Evolutionary conservation across 2,888 invertebrate species (phyloP).

Genomic region (Diarsia rubi): DNA sequence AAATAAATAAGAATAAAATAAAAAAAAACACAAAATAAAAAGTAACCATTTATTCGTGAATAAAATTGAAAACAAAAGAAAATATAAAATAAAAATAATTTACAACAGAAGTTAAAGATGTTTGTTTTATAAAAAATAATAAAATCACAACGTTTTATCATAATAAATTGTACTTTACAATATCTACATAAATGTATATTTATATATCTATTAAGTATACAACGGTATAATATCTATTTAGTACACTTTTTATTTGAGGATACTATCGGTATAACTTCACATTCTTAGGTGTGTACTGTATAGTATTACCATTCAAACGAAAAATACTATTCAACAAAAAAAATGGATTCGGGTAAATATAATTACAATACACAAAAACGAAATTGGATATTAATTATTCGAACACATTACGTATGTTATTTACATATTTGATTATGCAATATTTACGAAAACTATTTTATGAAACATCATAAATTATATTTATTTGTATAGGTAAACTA

Average conservation of each 20-base stretch:
- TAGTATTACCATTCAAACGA: neutral
- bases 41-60: slow-evolving; percentile 68
- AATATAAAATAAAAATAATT: slow-evolving; percentile 69
- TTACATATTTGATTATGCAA: neutral
- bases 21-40: slow-evolving; percentile 64
- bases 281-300: neutral
- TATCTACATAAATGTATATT: slow-evolving; percentile 50
- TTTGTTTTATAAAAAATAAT: slow-evolving; percentile 60
- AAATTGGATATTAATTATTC: neutral
- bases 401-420: neutral
- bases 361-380: neutral
- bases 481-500: neutral
- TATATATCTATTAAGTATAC: slow-evolving; percentile 62
- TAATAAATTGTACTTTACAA: slow-evolving; percentile 56
- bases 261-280: slow-evolving; percentile 41
- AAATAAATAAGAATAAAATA: slow-evolving; percentile 34
- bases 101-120: slow-evolving; percentile 75
- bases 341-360: neutral
- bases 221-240: slow-evolving; percentile 59
- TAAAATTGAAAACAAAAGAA: slow-evolving; percentile 69
- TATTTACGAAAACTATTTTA: neutral
- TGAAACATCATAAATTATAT: neutral
- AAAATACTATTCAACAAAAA: neutral
- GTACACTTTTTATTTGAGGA: slow-evolving; percentile 41
- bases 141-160: slow-evolving; percentile 66